A percentile compares a stretch with the other conserved stretches of the same genome.
These are phyloP conservation scores for Microcebus jonahi DNA, from an alignment of 2,113 vertebrate genomes.

Conservation along the genomic window DNA sequence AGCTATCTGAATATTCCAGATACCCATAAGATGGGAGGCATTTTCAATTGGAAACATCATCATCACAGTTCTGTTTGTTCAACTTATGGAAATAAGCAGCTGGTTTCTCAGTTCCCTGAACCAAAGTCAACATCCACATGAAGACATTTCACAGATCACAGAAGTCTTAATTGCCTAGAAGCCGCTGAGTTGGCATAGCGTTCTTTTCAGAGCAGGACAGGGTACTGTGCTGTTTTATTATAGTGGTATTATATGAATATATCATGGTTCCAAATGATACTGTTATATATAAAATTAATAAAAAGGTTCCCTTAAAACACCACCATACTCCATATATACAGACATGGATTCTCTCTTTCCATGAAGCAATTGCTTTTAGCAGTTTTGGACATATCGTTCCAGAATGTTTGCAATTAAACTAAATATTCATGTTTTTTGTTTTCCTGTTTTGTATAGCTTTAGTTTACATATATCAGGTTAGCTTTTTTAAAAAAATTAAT, in stretches of 20 bases:
- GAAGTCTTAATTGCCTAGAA: not conserved
- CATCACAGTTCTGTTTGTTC: not conserved
- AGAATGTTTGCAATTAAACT: constrained; percentile 41
- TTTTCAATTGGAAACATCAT: not conserved
- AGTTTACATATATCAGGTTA: not conserved
- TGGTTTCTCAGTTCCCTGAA: not conserved
- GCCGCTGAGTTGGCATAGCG: not conserved
- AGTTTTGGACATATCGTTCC: not conserved
- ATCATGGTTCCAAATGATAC: not conserved
- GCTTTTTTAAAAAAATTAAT: not conserved
- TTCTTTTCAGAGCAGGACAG: not conserved
- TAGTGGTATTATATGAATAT: not conserved
- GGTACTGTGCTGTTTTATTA: not conserved
- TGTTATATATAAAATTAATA: not conserved
- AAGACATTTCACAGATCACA: not conserved
- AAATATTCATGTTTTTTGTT: constrained; percentile 30
- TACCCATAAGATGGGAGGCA: not conserved
- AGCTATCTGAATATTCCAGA: not conserved
- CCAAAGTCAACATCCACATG: not conserved
- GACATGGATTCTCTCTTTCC: not conserved
- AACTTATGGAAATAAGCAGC: not conserved
- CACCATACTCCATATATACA: not conserved
- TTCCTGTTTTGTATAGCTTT: not conserved
- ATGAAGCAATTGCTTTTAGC: not conserved
- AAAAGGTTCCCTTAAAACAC: not conserved